Evolutionary conservation across 2,888 invertebrate genomes (phyloP).

Genomic region (Melieria omissa): DNA sequence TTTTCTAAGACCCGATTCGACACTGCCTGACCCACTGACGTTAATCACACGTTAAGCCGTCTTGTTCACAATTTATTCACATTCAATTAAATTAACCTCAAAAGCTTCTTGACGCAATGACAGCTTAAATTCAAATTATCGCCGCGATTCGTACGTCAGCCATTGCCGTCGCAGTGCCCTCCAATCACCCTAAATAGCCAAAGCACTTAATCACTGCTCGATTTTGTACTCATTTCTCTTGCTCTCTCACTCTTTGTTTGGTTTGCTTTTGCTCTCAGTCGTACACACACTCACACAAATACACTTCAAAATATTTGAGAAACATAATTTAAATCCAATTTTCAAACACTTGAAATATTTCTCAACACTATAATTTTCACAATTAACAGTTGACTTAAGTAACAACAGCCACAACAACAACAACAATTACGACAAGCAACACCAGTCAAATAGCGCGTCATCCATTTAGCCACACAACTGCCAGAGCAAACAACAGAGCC

Average conservation of each 20-base stretch:
- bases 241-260: not conserved
- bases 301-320: slow-evolving; percentile 26
- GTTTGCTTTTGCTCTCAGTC: not conserved
- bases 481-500: slow-evolving; percentile 25
- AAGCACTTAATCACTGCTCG: too few relatives aligned
- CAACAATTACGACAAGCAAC: not conserved
- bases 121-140: not conserved
- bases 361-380: slow-evolving; percentile 38
- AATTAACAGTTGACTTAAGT: slow-evolving; percentile 40
- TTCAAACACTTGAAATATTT: slow-evolving; percentile 34
- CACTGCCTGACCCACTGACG: too few relatives aligned
- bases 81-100: too few relatives aligned
- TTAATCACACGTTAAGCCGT: too few relatives aligned
- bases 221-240: not conserved
- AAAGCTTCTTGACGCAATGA: too few relatives aligned
- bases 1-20: too few relatives aligned
- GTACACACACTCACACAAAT: slow-evolving; percentile 9
- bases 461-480: not conserved
- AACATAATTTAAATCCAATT: slow-evolving; percentile 38
- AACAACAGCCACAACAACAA: slow-evolving; percentile 24
- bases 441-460: slow-evolving; percentile 4
- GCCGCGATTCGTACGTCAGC: not conserved
- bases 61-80: too few relatives aligned
- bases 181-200: too few relatives aligned
- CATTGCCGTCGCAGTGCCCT: not conserved